These are phyloP conservation scores for Drosophila melanica DNA, from an alignment of 1,140 invertebrate species.

Conservation along the genomic window DNA sequence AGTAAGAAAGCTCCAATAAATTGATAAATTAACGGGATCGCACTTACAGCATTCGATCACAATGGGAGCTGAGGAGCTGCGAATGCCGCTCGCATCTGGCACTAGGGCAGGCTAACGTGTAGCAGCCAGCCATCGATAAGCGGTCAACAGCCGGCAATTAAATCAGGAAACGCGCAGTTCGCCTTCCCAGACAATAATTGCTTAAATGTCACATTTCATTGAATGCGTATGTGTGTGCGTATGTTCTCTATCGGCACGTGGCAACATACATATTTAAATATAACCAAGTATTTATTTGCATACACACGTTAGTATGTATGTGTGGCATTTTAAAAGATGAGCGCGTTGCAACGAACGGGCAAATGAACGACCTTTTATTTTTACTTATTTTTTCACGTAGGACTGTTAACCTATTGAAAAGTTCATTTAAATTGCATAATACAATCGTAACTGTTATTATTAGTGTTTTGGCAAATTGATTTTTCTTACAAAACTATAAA, in stretches of 20 bases:
- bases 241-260: constrained; percentile 7
- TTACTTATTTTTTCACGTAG: too few relatives aligned
- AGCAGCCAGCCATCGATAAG: constrained; percentile 19
- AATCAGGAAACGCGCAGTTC: constrained; percentile 42
- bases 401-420: too few relatives aligned
- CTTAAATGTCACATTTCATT: constrained; percentile 23
- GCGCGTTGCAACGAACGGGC: too few relatives aligned
- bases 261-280: neutral
- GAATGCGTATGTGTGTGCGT: constrained; percentile 7
- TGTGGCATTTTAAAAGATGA: neutral
- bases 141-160: constrained; percentile 42
- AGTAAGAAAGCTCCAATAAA: neutral
- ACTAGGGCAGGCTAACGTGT: constrained; percentile 10
- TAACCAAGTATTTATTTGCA: neutral
- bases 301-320: too few relatives aligned
- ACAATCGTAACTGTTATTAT: too few relatives aligned
- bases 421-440: too few relatives aligned
- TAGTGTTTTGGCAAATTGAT: too few relatives aligned
- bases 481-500: too few relatives aligned
- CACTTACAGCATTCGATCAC: neutral
- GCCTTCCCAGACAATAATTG: constrained; percentile 19
- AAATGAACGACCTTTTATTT: too few relatives aligned
- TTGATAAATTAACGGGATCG: neutral
- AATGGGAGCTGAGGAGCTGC: neutral
- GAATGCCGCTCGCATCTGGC: constrained; percentile 12